A percentile compares a stretch with the other conserved stretches of the same genome.
Evolutionary conservation across 2,797 vertebrate genomes (phyloP).

Genomic region (Oreochromis mossambicus): DNA sequence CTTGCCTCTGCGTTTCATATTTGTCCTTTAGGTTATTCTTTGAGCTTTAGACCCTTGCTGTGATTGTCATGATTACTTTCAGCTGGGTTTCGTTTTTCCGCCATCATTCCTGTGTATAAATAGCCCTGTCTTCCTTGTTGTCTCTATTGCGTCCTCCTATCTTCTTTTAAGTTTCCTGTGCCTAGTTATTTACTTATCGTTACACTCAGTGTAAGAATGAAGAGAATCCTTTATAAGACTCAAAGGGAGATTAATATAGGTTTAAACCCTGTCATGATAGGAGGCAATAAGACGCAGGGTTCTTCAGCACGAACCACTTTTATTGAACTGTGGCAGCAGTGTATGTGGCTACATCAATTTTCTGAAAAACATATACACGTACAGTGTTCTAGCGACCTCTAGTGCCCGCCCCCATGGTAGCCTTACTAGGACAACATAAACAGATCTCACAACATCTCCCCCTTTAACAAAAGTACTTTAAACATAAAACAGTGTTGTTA

Average conservation of each 20-base stretch:
- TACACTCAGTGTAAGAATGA: neutral
- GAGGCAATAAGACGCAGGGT: neutral
- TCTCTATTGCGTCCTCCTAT: neutral
- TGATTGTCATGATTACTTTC: neutral
- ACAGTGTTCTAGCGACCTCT: neutral
- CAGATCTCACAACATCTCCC: neutral
- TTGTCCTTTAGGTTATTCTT: neutral
- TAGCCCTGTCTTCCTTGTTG: neutral
- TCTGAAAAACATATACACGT: neutral
- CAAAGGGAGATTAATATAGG: neutral
- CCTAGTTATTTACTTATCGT: neutral
- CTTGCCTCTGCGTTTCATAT: neutral
- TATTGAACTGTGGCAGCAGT: neutral
- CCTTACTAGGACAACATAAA: neutral
- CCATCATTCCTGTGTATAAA: neutral
- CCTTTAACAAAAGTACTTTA: neutral
- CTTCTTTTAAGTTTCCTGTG: neutral
- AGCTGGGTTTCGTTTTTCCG: neutral
- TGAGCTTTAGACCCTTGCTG: neutral
- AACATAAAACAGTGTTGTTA: neutral
- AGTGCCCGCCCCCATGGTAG: neutral
- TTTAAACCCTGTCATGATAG: neutral
- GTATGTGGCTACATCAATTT: neutral
- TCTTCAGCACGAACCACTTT: neutral
- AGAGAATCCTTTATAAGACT: neutral